phyloP scores from a whole-genome alignment of 2,113 vertebrate species.

The Cyprinodon brontotheroides region DNA sequence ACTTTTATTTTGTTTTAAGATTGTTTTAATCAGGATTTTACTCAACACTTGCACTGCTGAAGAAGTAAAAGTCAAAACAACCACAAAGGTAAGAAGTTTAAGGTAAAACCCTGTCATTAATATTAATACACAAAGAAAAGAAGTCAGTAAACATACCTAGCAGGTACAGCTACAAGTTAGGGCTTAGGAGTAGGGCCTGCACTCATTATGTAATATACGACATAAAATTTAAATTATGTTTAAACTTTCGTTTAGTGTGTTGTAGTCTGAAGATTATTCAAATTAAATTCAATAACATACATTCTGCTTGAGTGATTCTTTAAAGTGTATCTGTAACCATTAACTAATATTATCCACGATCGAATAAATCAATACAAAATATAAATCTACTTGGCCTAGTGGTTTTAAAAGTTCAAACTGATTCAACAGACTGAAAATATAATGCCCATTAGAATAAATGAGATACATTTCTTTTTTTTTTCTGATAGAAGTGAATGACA shows the following conservation, averaged over 20 bases:
- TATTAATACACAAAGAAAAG: too few species aligned
- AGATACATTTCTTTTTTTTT: neutral
- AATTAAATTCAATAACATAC: too few species aligned
- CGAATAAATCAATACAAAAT: neutral
- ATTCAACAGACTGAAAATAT: neutral
- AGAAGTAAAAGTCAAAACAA: too few species aligned
- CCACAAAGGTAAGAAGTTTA: too few species aligned
- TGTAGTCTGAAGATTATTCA: too few species aligned
- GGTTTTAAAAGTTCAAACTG: neutral
- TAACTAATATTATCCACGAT: too few species aligned
- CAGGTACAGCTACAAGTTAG: neutral
- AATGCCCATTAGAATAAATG: neutral
- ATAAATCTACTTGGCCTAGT: neutral
- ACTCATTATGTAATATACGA: neutral
- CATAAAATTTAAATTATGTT: neutral
- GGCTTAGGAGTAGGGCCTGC: neutral
- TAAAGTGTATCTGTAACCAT: neutral
- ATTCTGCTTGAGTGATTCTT: too few species aligned
- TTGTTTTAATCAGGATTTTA: too few species aligned
- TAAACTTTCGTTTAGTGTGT: neutral
- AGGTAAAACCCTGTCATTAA: too few species aligned
- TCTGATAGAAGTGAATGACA: neutral
- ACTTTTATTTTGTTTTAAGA: too few species aligned
- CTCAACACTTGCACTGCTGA: too few species aligned
- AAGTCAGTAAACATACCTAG: neutral